phyloP scores from a whole-genome alignment of 2,113 vertebrate species.

The Peromyscus polionotus region DNA sequence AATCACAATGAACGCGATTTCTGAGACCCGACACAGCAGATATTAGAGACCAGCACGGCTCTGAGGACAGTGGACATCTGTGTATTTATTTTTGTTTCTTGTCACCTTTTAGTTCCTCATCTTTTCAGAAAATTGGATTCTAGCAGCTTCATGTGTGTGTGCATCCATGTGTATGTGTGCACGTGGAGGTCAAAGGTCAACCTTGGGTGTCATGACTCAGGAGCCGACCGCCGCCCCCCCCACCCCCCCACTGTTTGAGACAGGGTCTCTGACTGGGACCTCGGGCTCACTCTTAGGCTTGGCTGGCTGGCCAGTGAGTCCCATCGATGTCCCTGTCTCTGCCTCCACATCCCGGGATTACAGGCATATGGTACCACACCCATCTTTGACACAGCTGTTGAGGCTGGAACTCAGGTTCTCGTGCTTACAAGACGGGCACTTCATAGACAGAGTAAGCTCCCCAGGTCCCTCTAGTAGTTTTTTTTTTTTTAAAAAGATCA shows the following conservation, averaged over 20 bases:
- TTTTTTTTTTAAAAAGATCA: neutral
- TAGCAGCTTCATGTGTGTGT: neutral
- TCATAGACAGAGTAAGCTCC: neutral
- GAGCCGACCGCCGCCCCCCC: neutral
- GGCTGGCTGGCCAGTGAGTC: neutral
- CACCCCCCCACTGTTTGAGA: too few species aligned
- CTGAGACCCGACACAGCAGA: neutral
- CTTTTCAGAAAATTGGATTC: constrained; percentile 51
- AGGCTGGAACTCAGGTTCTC: neutral
- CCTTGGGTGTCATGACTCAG: neutral
- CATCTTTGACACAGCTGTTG: neutral
- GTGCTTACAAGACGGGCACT: neutral
- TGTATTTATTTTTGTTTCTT: constrained; percentile 26
- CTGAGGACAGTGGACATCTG: neutral
- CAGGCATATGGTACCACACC: neutral
- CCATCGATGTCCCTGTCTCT: neutral
- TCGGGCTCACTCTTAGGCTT: neutral
- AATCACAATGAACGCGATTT: neutral
- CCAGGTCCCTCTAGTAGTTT: neutral
- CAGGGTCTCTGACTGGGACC: neutral
- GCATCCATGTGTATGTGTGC: neutral
- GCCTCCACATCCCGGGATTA: neutral
- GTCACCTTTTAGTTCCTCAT: constrained; percentile 41
- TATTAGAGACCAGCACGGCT: neutral
- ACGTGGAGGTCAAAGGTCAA: neutral